These are phyloP conservation scores for Alces alces DNA, from an alignment of 2,113 vertebrate genomes.

Conservation along the genomic window DNA sequence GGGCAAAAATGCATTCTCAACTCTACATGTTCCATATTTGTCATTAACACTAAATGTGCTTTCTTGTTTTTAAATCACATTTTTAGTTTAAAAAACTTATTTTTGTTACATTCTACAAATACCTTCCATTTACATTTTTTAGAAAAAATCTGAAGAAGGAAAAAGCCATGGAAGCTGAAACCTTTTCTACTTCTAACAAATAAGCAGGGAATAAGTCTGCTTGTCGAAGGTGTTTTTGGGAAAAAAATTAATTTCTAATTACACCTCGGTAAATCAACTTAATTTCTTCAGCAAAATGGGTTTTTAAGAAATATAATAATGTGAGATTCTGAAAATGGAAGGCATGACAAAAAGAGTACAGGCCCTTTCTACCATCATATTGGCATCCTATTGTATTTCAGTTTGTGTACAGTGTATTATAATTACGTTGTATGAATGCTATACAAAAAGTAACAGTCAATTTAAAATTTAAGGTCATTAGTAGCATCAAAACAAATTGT, in stretches of 20 bases:
- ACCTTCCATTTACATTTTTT: slow-evolving; percentile 23
- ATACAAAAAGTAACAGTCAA: not conserved
- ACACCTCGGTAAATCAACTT: slow-evolving; percentile 72
- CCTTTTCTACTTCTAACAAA: slow-evolving; percentile 56
- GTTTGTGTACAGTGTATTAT: not conserved
- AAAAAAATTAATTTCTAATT: slow-evolving; percentile 65
- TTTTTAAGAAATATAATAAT: slow-evolving; percentile 11
- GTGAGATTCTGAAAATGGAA: slow-evolving; percentile 1
- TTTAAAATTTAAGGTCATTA: not conserved
- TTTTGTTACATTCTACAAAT: slow-evolving; percentile 57
- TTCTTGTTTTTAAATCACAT: slow-evolving; percentile 70
- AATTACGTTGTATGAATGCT: not conserved
- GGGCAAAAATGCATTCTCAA: slow-evolving; percentile 65
- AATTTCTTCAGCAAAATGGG: slow-evolving; percentile 62
- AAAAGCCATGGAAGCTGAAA: slow-evolving; percentile 32
- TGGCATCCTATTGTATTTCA: slow-evolving; percentile 5
- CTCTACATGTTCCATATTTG: slow-evolving; percentile 65
- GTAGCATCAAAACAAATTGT: not conserved
- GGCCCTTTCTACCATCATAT: not conserved
- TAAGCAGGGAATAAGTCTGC: slow-evolving; percentile 33
- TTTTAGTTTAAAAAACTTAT: slow-evolving; percentile 54
- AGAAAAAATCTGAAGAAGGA: not conserved
- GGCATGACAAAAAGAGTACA: slow-evolving; percentile 34
- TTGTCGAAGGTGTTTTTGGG: slow-evolving; percentile 56
- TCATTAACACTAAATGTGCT: slow-evolving; percentile 71